phyloP scores from a whole-genome alignment of 2,797 vertebrate species.

The Dendrocincla tyrannina region DNA sequence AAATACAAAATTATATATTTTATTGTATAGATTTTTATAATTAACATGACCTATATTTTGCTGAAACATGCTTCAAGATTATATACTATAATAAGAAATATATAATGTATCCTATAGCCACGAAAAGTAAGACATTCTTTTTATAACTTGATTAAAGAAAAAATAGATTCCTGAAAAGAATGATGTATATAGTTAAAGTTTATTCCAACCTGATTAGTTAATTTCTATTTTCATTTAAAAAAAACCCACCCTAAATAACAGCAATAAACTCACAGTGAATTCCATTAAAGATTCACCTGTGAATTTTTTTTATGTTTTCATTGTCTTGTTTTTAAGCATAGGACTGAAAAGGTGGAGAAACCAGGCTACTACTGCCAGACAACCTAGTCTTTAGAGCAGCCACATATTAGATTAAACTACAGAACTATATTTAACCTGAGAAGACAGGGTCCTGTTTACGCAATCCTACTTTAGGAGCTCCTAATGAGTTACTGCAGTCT shows the following conservation, averaged over 20 bases:
- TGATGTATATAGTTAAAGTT: not conserved
- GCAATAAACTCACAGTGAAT: not conserved
- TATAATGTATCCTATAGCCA: not conserved
- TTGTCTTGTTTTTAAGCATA: not conserved
- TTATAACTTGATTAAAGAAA: not conserved
- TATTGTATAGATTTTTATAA: not conserved
- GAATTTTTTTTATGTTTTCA: not conserved
- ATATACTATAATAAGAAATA: not conserved
- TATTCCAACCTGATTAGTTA: not conserved
- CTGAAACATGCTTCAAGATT: not conserved
- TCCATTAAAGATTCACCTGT: not conserved
- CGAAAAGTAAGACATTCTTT: not conserved
- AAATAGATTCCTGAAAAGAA: not conserved
- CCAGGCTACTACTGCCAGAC: not conserved
- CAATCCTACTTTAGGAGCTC: constrained; percentile 49
- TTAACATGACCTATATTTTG: not conserved
- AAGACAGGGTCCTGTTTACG: constrained; percentile 22
- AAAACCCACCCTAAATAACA: not conserved
- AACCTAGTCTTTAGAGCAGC: not conserved
- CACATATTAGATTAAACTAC: not conserved
- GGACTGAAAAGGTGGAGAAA: not conserved
- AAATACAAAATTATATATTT: not conserved
- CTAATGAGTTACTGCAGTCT: constrained; percentile 44
- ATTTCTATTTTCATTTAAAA: not conserved
- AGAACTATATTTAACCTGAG: constrained; percentile 49